phyloP scores from a whole-genome alignment of 1,140 invertebrate species.

The Littorina saxatilis region DNA sequence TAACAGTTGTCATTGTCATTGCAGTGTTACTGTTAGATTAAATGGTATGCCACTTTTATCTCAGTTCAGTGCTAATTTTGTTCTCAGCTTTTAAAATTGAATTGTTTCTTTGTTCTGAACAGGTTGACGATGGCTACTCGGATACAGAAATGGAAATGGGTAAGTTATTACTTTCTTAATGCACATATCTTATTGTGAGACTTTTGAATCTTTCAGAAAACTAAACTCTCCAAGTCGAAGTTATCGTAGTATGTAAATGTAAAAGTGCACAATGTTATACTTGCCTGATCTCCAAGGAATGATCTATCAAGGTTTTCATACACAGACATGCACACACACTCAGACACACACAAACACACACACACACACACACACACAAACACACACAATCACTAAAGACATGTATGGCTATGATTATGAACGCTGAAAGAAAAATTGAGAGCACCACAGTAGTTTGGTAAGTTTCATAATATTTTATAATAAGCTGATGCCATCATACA shows the following conservation, averaged over 20 bases:
- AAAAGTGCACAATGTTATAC: background rate
- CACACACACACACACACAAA: no score
- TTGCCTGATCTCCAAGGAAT: background rate
- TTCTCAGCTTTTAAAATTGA: background rate
- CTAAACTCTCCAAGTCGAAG: no score
- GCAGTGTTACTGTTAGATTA: no score
- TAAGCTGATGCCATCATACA: no score
- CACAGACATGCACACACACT: background rate
- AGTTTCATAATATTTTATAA: no score
- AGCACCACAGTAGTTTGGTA: no score
- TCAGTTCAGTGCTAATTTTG: background rate
- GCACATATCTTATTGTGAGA: background rate
- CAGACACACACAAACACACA: no score
- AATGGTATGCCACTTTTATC: no score
- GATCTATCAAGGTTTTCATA: background rate
- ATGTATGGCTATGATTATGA: background rate
- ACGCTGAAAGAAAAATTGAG: no score
- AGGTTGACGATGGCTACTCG: constrained; percentile 65
- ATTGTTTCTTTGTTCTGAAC: constrained; percentile 37
- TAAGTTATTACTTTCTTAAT: constrained; percentile 34
- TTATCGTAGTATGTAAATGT: background rate
- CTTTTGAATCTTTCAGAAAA: background rate
- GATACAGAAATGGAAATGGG: constrained; percentile 59
- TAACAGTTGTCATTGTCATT: background rate
- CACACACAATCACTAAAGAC: no score